phyloP scores from a whole-genome alignment of 2,888 invertebrate species.

The Cataglyphis albicans region DNA sequence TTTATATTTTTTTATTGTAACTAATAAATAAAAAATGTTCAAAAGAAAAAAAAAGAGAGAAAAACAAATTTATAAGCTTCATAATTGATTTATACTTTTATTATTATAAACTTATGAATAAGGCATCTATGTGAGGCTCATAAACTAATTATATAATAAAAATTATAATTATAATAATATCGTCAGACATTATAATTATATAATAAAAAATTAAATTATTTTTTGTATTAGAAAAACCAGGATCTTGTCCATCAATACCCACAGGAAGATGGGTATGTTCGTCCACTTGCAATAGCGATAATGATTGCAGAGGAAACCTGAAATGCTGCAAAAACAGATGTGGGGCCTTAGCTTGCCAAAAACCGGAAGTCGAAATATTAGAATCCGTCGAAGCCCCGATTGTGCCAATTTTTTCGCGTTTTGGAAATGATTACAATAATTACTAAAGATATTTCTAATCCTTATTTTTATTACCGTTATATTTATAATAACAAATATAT shows the following conservation, averaged over 20 bases:
- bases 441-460: background rate
- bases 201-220: background rate
- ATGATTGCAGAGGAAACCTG: conserved; percentile 87
- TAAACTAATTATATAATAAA: background rate
- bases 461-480: conserved; percentile 5
- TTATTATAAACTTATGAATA: background rate
- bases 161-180: background rate
- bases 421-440: conserved; percentile 31
- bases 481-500: conserved; percentile 42
- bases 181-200: background rate
- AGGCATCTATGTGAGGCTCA: background rate
- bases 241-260: conserved; percentile 87
- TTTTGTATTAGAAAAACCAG: conserved; percentile 86
- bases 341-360: conserved; percentile 87
- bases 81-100: background rate
- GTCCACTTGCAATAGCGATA: conserved; percentile 87
- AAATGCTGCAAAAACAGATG: conserved; percentile 88
- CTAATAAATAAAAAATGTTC: background rate
- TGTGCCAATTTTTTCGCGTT: background rate
- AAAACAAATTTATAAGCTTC: background rate
- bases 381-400: conserved; percentile 61
- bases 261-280: conserved; percentile 88
- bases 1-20: background rate
- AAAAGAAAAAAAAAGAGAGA: background rate
- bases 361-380: conserved; percentile 72